phyloP scores from a whole-genome alignment of 2,888 invertebrate species.

The Slavum lentiscoides region DNA sequence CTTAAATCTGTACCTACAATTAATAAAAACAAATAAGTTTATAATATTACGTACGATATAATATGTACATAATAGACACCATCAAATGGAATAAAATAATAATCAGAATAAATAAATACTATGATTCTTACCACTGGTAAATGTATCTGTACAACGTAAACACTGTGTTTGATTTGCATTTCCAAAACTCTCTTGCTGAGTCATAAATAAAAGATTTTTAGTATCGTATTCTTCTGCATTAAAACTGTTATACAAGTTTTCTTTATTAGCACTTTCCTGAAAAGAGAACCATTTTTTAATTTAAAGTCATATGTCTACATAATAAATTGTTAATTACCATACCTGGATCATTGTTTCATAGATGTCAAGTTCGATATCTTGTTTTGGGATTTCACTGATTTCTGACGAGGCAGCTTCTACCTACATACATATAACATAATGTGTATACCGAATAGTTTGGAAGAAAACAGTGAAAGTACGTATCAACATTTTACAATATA shows the following conservation, averaged over 20 bases:
- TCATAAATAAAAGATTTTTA: not conserved
- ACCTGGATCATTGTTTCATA: not conserved
- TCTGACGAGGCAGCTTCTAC: not conserved
- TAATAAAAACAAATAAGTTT: not conserved
- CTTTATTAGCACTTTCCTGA: constrained; percentile 24
- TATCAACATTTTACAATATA: too few relatives aligned
- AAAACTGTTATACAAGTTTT: constrained; percentile 11
- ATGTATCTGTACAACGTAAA: constrained; percentile 38
- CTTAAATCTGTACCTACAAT: constrained; percentile 35
- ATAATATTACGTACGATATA: not conserved
- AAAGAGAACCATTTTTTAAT: not conserved
- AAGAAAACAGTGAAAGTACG: too few relatives aligned
- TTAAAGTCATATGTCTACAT: not conserved
- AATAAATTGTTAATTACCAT: not conserved
- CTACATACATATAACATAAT: constrained; percentile 3
- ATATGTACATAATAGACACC: not conserved
- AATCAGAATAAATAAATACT: not conserved
- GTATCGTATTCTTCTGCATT: not conserved
- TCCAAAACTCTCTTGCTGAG: not conserved
- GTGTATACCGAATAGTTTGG: not conserved
- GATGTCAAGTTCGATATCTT: not conserved
- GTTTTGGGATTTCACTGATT: not conserved
- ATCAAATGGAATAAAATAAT: not conserved
- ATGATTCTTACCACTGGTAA: constrained; percentile 28
- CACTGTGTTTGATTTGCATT: constrained; percentile 41